Conservation (phyloP, 2,797 vertebrate genomes). For the Arremon aurantiirostris region DNA sequence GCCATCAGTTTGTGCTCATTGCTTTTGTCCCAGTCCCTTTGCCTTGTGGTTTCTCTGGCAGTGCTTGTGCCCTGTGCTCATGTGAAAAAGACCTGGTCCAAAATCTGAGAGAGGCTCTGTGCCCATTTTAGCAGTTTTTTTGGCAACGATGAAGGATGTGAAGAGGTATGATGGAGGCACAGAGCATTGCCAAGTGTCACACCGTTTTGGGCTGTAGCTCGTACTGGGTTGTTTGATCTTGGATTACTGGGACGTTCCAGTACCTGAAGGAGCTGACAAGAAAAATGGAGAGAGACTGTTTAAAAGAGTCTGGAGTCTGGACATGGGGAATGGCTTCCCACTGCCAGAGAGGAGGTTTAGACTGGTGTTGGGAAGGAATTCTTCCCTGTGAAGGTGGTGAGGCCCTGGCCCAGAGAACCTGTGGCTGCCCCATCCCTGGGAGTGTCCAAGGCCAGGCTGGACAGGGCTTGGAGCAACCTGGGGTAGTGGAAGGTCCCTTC, state of each 20-base stretch:
- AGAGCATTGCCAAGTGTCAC: background rate
- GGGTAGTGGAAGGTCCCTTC: fast-evolving
- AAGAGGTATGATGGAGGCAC: background rate
- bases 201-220: background rate
- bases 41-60: background rate
- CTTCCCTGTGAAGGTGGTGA: fast-evolving
- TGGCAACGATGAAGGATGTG: background rate
- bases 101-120: background rate
- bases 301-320: background rate
- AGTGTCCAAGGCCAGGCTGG: fast-evolving
- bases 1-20: background rate
- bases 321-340: background rate
- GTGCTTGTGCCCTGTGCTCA: background rate
- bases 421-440: background rate
- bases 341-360: background rate
- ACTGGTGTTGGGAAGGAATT: background rate
- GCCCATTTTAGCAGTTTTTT: background rate
- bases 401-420: background rate
- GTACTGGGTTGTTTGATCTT: background rate
- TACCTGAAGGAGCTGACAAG: background rate
- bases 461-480: fast-evolving
- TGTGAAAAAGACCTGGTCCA: background rate
- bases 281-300: background rate
- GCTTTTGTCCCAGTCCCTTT: background rate
- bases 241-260: background rate